Evolutionary conservation across 2,888 invertebrate species (phyloP), one percentile per base, ranked within the genome.

Genomic region (Dryobota labecula): DNA sequence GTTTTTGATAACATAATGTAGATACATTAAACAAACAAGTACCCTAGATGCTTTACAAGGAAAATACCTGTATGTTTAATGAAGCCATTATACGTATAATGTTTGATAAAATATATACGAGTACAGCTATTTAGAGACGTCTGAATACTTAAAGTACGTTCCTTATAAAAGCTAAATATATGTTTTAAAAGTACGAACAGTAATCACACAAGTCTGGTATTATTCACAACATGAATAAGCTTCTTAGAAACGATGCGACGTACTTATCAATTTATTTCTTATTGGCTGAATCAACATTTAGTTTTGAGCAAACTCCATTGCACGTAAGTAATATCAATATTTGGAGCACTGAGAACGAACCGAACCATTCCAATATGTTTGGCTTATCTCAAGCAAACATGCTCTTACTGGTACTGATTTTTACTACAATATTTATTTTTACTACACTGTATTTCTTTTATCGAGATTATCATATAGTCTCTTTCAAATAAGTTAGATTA

Each of bases 261-360:
- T 64, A 73, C 66, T 80, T 73, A 70, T 67, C 80, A 83, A 72
- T 76, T 76, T 69, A 75, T 83, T 80, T 74, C 62, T 63, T 69
- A 80, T 81, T 78, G 73, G 45, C 18, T 79, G 73, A 78, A 78
- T 82, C 83, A 82, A 82, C 79, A 79, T 80, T 80, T 63, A 78
- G 64, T 77, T 81, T 81, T 65, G 69, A 61, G 73, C 54, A 69
- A 74, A 79, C 63, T 64, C 66, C 69, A 79, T 70, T 61, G 83
- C 73, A 70, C 73, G 70, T 70, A 65, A 63, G 69, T 60, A 67
- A 69, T 80, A 81, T 80, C 73, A 74, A 83, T 75, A 80, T 67
- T 70, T 62, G 66, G 51, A 70, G 57, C 65, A 58, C 58, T 43
- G 70, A 61, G 54, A 70, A 64, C 58, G 70, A 69, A 80, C 57